Evolutionary conservation across 2,888 invertebrate genomes (phyloP).

Genomic region (Noctua janthe): DNA sequence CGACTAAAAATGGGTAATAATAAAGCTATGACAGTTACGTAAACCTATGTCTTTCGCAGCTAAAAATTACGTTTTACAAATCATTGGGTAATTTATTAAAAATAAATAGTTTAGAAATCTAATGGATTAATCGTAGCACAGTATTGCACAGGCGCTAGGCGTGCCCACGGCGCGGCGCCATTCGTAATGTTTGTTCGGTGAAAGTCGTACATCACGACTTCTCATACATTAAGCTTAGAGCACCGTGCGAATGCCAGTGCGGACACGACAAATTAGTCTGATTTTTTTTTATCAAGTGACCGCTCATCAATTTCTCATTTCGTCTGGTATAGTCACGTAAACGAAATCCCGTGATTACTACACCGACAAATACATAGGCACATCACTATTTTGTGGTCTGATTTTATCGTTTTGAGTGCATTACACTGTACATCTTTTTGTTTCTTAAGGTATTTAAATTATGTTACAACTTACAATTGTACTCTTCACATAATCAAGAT

Average conservation of each 20-base stretch:
- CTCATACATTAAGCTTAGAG: conserved; percentile 85
- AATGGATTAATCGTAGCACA: conserved; percentile 66
- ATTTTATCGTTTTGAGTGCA: conserved; percentile 30
- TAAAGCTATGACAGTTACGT: conserved; percentile 22
- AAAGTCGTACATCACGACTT: conserved; percentile 88
- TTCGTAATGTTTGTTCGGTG: conserved; percentile 85
- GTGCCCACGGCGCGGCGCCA: conserved; percentile 73
- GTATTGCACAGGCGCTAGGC: conserved; percentile 69
- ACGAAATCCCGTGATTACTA: conserved; percentile 71
- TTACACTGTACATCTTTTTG: conserved; percentile 20
- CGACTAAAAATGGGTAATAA: neutral
- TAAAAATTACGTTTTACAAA: conserved; percentile 22
- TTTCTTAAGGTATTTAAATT: neutral
- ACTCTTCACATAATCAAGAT: conserved; percentile 23
- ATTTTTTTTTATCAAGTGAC: conserved; percentile 76
- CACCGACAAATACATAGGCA: conserved; percentile 44
- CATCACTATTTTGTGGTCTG: conserved; percentile 62
- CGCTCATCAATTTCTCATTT: conserved; percentile 86
- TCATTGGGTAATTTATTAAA: conserved; percentile 61
- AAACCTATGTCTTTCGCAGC: conserved; percentile 5
- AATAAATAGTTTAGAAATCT: conserved; percentile 66
- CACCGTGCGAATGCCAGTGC: conserved; percentile 86
- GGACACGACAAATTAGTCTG: conserved; percentile 75
- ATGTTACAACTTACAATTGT: neutral
- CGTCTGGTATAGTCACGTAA: conserved; percentile 71